phyloP scores from a whole-genome alignment of 2,797 vertebrate genomes.

The Tympanoctomys barrerae region DNA sequence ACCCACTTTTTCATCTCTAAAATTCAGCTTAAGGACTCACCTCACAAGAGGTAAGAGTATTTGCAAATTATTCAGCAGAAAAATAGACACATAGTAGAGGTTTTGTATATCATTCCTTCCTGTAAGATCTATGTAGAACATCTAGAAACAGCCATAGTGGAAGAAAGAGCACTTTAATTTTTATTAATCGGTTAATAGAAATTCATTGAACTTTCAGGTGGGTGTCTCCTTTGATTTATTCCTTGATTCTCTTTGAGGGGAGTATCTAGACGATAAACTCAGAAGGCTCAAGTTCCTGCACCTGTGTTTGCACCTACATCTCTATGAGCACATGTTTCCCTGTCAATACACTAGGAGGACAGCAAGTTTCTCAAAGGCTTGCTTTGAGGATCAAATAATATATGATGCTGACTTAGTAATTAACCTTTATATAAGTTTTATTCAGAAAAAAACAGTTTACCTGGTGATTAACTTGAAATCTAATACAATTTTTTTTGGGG shows the following conservation, averaged over 20 bases:
- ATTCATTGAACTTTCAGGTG: not conserved
- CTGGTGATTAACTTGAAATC: not conserved
- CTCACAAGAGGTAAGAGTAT: not conserved
- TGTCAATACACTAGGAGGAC: not conserved
- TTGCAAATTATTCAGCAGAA: not conserved
- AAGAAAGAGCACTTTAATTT: slow-evolving; percentile 47
- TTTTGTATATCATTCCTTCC: not conserved
- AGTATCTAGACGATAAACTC: not conserved
- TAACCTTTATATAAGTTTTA: not conserved
- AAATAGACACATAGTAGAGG: not conserved
- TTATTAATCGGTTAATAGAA: slow-evolving; percentile 32
- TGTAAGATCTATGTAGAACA: not conserved
- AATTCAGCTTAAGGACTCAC: not conserved
- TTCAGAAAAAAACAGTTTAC: not conserved
- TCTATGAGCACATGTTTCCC: not conserved
- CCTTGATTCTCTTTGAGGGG: slow-evolving; percentile 17
- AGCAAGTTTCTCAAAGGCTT: not conserved
- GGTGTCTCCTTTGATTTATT: slow-evolving; percentile 47
- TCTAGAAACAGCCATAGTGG: not conserved
- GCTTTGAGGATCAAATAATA: not conserved
- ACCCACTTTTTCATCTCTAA: not conserved
- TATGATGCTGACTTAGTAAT: not conserved
- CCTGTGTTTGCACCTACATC: not conserved
- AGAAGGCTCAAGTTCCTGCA: not conserved
- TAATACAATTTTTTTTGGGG: not conserved